Evolutionary conservation across 2,888 invertebrate genomes (phyloP).

Genomic region (Seladonia tumulorum): DNA sequence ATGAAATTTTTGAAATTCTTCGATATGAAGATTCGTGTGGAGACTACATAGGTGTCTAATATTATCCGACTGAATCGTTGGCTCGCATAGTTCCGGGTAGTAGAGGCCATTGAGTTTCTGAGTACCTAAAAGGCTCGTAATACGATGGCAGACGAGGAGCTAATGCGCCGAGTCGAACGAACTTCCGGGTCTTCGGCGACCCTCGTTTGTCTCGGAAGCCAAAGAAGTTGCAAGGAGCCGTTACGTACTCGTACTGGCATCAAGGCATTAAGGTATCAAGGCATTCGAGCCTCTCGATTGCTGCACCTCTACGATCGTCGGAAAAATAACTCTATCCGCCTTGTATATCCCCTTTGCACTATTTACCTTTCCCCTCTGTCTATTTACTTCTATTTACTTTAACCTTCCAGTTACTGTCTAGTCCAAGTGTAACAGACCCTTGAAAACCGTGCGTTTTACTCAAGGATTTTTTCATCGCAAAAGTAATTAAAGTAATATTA

Average conservation of each 20-base stretch:
- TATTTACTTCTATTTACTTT: not conserved
- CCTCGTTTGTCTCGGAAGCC: conserved; percentile 81
- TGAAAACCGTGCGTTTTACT: not conserved
- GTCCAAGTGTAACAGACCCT: not conserved
- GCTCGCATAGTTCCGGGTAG: conserved; percentile 49
- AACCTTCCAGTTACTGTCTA: not conserved
- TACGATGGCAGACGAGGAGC: conserved; percentile 63
- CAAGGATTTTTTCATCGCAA: not conserved
- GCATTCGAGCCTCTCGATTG: conserved; percentile 53
- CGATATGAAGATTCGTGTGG: conserved; percentile 1
- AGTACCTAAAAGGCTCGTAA: conserved; percentile 49
- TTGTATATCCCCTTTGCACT: conserved; percentile 1
- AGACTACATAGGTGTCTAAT: conserved; percentile 40
- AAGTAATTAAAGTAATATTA: not conserved
- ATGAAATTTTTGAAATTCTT: not conserved
- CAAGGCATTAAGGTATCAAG: conserved; percentile 55
- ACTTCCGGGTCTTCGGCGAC: conserved; percentile 81
- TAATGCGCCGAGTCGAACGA: conserved; percentile 75
- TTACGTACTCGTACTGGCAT: conserved; percentile 62
- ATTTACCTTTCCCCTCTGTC: not conserved
- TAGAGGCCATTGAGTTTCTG: conserved; percentile 34
- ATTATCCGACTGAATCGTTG: conserved; percentile 47
- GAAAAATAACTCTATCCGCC: conserved; percentile 52
- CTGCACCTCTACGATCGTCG: conserved; percentile 36
- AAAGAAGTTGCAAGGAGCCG: conserved; percentile 77